A percentile compares a stretch with the other conserved stretches of the same genome.
phyloP scores from a whole-genome alignment of 2,797 vertebrate species.

The Hemitrygon akajei region DNA sequence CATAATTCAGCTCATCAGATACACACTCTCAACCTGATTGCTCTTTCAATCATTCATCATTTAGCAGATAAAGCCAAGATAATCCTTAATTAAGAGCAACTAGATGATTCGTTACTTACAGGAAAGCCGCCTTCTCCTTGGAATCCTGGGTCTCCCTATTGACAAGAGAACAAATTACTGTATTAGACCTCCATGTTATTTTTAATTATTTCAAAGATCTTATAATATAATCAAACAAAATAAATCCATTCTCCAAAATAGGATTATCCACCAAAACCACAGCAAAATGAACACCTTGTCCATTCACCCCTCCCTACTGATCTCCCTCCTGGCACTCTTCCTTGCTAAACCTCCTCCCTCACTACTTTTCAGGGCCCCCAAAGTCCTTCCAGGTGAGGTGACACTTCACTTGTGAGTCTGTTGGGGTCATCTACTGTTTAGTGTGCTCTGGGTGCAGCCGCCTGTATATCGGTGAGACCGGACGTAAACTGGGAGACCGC shows the following conservation, averaged over 20 bases:
- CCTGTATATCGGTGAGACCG: no score
- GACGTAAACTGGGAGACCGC: no score
- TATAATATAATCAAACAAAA: background rate
- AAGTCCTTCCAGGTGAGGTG: no score
- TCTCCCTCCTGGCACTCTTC: no score
- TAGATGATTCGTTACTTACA: constrained; percentile 29
- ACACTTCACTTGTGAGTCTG: no score
- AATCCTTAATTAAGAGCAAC: background rate
- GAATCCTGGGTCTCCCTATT: background rate
- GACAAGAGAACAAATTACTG: background rate
- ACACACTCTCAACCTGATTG: background rate
- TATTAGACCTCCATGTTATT: background rate
- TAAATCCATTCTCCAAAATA: background rate
- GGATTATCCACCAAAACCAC: background rate
- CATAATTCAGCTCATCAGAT: background rate
- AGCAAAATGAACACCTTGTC: background rate
- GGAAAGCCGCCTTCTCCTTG: background rate
- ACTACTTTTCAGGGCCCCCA: no score
- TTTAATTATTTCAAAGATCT: background rate
- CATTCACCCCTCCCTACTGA: no score
- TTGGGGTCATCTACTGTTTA: no score
- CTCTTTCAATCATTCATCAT: background rate
- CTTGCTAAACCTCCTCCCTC: no score
- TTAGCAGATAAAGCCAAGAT: background rate
- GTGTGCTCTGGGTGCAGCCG: no score